Percentiles rank a stretch among this genome's conserved stretches.
Evolutionary conservation across 2,113 vertebrate genomes (phyloP).

Genomic region (Grallaria varia): DNA sequence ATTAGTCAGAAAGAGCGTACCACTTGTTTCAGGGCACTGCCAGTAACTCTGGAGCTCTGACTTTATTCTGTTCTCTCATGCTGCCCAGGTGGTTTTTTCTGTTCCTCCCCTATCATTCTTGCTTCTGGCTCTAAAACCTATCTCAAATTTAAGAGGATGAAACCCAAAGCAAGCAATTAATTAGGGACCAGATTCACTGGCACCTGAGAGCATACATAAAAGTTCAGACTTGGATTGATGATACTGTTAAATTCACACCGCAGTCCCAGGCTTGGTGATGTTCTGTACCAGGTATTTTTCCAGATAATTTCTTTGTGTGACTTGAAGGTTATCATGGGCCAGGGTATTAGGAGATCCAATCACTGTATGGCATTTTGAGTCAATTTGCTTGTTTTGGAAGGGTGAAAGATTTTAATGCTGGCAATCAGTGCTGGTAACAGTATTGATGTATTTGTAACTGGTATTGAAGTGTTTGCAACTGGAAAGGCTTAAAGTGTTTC

Average conservation of each 20-base stretch:
- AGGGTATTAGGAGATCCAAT: neutral
- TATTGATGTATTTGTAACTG: neutral
- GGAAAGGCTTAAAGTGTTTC: neutral
- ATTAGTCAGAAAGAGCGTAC: neutral
- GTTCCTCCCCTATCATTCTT: neutral
- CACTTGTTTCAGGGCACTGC: neutral
- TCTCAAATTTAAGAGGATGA: neutral
- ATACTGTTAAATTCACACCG: neutral
- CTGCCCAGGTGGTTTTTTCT: neutral
- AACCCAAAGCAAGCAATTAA: neutral
- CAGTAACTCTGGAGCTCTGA: neutral
- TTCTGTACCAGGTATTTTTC: neutral
- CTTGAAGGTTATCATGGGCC: neutral
- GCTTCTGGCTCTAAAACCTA: neutral
- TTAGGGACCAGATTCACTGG: neutral
- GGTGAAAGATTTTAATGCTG: neutral
- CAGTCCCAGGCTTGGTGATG: neutral
- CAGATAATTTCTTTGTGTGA: neutral
- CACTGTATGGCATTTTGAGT: neutral
- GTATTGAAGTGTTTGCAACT: neutral
- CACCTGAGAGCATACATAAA: neutral
- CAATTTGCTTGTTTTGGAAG: neutral
- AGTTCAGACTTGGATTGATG: neutral
- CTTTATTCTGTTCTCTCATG: neutral
- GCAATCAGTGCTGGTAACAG: neutral